Conservation (phyloP, 30 jellyfish, hydroid and myxozoan species). For the Catostylus mosaicus region DNA sequence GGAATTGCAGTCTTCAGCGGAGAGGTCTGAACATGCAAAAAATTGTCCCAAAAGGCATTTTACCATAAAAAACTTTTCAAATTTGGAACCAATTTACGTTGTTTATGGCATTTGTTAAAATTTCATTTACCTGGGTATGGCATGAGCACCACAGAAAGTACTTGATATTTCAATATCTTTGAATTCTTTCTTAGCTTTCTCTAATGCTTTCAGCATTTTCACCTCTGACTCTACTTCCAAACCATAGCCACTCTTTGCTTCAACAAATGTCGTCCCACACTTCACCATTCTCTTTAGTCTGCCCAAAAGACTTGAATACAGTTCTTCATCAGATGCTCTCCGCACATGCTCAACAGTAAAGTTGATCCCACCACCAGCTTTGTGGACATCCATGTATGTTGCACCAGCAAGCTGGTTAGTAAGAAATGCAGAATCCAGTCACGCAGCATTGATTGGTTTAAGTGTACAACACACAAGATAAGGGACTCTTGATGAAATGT, state of each 20-base stretch:
- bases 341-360: constrained; percentile 86
- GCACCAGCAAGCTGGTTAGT: constrained; percentile 94
- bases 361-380: constrained; percentile 94
- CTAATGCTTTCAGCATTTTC: constrained; percentile 82
- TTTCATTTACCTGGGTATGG: constrained; percentile 76
- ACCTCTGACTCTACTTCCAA: constrained; percentile 82
- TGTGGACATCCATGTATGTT: constrained; percentile 91
- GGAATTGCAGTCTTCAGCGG: too few relatives aligned
- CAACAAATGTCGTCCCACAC: constrained; percentile 91
- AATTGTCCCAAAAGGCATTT: too few relatives aligned
- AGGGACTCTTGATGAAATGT: too few relatives aligned
- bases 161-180: constrained; percentile 76
- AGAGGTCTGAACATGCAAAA: too few relatives aligned
- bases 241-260: constrained; percentile 98
- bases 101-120: too few relatives aligned
- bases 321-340: constrained; percentile 84
- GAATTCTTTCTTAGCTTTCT: constrained; percentile 58
- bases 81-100: too few relatives aligned
- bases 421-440: too few relatives aligned
- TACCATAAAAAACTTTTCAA: too few relatives aligned
- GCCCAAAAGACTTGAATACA: constrained; percentile 58
- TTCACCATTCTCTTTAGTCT: constrained; percentile 76
- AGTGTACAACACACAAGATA: too few relatives aligned
- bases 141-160: constrained; percentile 96
- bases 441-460: too few relatives aligned